Conservation (phyloP, 2,113 vertebrate species). For the Lepus europaeus region DNA sequence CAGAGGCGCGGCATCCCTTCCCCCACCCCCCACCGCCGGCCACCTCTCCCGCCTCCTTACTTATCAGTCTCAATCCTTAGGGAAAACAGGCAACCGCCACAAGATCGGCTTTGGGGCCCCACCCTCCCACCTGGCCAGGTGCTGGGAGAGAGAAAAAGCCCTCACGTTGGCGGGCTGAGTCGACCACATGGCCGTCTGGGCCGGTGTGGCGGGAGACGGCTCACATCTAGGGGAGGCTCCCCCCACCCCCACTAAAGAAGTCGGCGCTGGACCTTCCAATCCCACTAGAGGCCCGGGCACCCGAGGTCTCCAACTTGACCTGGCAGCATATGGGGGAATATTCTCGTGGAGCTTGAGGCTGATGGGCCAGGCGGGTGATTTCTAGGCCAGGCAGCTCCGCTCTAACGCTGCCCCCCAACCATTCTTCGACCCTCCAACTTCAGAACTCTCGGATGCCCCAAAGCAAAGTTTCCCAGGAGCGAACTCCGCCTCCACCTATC, state of each 20-base stretch:
- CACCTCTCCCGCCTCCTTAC: neutral
- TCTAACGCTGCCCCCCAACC: neutral
- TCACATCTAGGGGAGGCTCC: neutral
- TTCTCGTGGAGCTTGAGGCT: neutral
- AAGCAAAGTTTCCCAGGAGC: constrained; percentile 76
- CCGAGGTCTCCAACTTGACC: neutral
- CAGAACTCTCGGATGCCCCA: neutral
- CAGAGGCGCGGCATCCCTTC: neutral
- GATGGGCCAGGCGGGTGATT: neutral
- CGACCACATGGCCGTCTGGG: constrained; percentile 67
- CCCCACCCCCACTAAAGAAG: neutral
- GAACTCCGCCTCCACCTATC: constrained; percentile 52
- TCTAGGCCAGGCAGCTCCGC: neutral
- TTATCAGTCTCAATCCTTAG: constrained; percentile 38
- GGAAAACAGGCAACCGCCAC: constrained; percentile 28
- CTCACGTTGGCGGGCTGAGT: constrained; percentile 43
- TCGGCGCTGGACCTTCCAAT: neutral
- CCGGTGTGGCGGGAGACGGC: constrained; percentile 44
- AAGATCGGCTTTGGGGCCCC: constrained; percentile 22
- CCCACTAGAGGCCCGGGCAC: neutral
- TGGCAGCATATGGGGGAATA: neutral
- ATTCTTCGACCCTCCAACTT: constrained; percentile 64
- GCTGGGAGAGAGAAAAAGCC: neutral
- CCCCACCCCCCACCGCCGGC: neutral
- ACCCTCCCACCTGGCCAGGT: constrained; percentile 82